Percentiles rank a stretch among this genome's conserved stretches.
These are phyloP conservation scores for Exocentrus adspersus DNA, from an alignment of 2,888 invertebrate genomes.

Conservation along the genomic window DNA sequence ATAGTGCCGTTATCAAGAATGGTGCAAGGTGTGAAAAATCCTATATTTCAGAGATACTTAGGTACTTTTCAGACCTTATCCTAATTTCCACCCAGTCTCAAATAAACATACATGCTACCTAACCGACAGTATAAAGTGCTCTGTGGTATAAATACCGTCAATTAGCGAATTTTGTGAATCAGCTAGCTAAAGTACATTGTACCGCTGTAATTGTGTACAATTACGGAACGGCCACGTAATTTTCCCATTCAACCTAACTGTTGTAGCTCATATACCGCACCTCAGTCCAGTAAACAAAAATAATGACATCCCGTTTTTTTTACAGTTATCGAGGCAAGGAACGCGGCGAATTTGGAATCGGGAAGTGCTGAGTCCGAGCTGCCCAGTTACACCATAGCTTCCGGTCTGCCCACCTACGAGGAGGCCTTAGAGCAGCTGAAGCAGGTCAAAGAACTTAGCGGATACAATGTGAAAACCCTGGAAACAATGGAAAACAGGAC, in stretches of 20 bases:
- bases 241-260: background rate
- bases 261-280: background rate
- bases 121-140: too few relatives aligned
- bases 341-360: slow-evolving; percentile 54
- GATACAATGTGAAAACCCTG: slow-evolving; percentile 33
- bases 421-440: slow-evolving; percentile 71
- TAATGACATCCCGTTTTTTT: slow-evolving; percentile 42
- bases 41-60: too few relatives aligned
- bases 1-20: too few relatives aligned
- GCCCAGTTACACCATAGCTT: slow-evolving; percentile 72
- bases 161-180: too few relatives aligned
- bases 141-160: too few relatives aligned
- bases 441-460: slow-evolving; percentile 56
- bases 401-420: slow-evolving; percentile 73
- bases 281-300: background rate
- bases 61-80: too few relatives aligned
- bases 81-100: too few relatives aligned
- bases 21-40: too few relatives aligned
- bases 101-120: too few relatives aligned
- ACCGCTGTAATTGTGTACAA: background rate
- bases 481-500: slow-evolving; percentile 46
- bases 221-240: background rate
- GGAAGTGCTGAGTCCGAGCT: slow-evolving; percentile 64
- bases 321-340: slow-evolving; percentile 63
- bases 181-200: background rate